Base-by-base conservation (phyloP, 2,113 vertebrate species). In the Mugil cephalus region DNA sequence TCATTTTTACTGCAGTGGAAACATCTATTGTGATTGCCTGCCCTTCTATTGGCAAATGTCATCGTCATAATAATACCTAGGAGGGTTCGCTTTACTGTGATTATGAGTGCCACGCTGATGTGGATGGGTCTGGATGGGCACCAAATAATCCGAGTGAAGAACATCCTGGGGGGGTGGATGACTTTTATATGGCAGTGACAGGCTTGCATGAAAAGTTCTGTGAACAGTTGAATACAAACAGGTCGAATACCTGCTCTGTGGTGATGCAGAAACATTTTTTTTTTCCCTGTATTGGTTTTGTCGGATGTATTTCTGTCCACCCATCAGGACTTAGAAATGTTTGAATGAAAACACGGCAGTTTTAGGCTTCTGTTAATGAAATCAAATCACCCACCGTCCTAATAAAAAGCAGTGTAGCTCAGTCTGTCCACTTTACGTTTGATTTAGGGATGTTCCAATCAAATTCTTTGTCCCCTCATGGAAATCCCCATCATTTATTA, bases 1-100 rank as follows among this genome's bases (percentile, higher is more conserved):
- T 88, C 82, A 69, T 12, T 68, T 91, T 86, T 79, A 87, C 71
- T 65, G 81, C 83, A 30, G 75, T 58, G 66, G 74, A 81, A 87
- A 90, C 86, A 86, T 87, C 72, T 68, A 79, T 77, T 79, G 82
- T 87, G 84, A 88, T 85, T 67, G 78, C 75, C 61, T 82, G 85
- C 87, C 83, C 90, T 85, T 87, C 86, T 67, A 52, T 83, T 79
- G 85, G 82, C 67, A 86, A 89, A 90, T 88, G 88, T 88, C 90
- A 88, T 81, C 73, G 79, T 85, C 72, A 70, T 86, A 77, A 82
- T 87, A 82, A 87, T 18, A 82, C 67, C 76, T 75, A 67, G 82
- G 77, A 80, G 78, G 82, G 11, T 39, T 68, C 17, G 58, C 73
- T 69, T 64, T 58, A 30, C 63, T 66, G 70, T 72, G 79, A 84